phyloP scores from a whole-genome alignment of 92 coral and sea anemone genomes.

The Zoanthus sansibaricus region DNA sequence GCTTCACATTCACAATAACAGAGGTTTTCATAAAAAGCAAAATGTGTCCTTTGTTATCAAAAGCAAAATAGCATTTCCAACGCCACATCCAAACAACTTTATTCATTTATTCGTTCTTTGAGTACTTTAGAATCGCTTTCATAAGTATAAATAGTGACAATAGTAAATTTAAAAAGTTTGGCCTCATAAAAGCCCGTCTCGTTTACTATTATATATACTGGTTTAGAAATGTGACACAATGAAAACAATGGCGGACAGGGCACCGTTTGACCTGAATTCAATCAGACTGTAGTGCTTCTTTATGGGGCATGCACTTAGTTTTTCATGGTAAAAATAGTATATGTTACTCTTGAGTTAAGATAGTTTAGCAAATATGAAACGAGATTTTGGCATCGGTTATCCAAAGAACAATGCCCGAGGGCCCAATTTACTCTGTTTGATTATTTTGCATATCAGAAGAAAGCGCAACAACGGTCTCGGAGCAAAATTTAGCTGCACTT shows the following conservation, averaged over 20 bases:
- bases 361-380: not conserved
- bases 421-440: conserved; percentile 41
- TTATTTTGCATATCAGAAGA: conserved; percentile 73
- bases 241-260: conserved; percentile 15
- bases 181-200: conserved; percentile 4
- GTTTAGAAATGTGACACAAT: conserved; percentile 36
- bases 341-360: conserved; percentile 11
- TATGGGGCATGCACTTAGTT: not conserved
- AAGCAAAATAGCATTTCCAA: not conserved
- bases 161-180: conserved; percentile 1
- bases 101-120: not conserved
- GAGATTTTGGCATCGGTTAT: conserved; percentile 35
- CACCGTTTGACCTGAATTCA: conserved; percentile 49
- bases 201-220: conserved; percentile 33
- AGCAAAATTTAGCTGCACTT: conserved; percentile 41
- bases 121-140: not conserved
- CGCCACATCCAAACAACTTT: not conserved
- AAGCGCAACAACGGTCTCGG: conserved; percentile 44
- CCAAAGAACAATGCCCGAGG: conserved; percentile 33
- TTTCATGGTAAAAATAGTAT: not conserved
- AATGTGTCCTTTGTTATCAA: conserved; percentile 24
- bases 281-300: conserved; percentile 30
- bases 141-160: not conserved
- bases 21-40: conserved; percentile 22
- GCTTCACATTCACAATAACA: conserved; percentile 42